These are phyloP conservation scores for Hypena proboscidalis DNA, from an alignment of 2,888 invertebrate genomes.

Conservation along the genomic window DNA sequence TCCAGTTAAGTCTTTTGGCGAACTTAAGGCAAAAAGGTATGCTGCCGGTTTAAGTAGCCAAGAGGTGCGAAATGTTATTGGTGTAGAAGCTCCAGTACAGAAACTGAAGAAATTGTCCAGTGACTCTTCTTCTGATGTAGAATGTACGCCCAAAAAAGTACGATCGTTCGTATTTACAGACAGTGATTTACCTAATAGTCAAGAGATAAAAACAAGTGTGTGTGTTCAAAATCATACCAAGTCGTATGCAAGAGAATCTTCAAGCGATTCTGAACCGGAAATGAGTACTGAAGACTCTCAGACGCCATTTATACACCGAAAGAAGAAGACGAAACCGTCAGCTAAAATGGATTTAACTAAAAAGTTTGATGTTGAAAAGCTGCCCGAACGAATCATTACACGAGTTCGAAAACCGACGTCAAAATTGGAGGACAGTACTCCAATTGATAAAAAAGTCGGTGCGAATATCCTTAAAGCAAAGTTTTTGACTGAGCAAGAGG, in stretches of 20 bases:
- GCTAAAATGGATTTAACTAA: constrained; percentile 63
- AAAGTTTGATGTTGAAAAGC: constrained; percentile 55
- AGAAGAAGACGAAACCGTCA: constrained; percentile 48
- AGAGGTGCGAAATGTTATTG: constrained; percentile 52
- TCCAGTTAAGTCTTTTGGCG: constrained; percentile 31
- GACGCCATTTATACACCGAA: constrained; percentile 58
- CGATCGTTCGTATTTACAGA: constrained; percentile 55
- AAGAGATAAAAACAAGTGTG: constrained; percentile 70
- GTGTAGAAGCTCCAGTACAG: constrained; percentile 36
- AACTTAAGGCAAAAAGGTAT: constrained; percentile 45
- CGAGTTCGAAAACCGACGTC: constrained; percentile 67
- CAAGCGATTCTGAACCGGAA: constrained; percentile 69
- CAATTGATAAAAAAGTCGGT: constrained; percentile 34
- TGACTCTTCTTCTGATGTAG: constrained; percentile 65
- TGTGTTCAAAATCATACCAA: constrained; percentile 35
- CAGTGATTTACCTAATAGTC: constrained; percentile 69
- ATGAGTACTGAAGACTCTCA: constrained; percentile 53
- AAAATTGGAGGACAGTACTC: constrained; percentile 47
- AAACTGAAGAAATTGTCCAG: constrained; percentile 50
- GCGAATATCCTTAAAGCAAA: constrained; percentile 57
- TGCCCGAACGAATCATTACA: constrained; percentile 68
- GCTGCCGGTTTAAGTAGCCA: constrained; percentile 48
- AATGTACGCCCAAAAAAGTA: constrained; percentile 65
- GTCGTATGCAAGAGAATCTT: constrained; percentile 51
- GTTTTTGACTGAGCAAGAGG: constrained; percentile 59